Base-by-base conservation (phyloP, 2,113 vertebrate genomes). In the Trogon melanurus region DNA sequence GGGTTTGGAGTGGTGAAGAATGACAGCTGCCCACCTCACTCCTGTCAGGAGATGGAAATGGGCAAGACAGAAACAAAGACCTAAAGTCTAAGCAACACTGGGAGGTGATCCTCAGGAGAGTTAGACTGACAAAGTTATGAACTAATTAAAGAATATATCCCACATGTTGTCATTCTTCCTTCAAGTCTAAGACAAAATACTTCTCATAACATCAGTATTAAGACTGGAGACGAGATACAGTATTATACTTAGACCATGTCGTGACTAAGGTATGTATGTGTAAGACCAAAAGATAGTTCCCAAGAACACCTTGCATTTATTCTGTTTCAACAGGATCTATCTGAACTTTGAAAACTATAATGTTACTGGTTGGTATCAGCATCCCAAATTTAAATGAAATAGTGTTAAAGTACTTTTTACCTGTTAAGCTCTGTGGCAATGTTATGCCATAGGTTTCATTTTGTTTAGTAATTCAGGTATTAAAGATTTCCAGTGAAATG, bases 101-200 rank as follows among this genome's bases (percentile, higher is more conserved):
- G 32, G 73, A 71, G 44, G 16, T 41, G 48, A 48, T 69, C 20
- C 48, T 62, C 1, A 1, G 34, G 57, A 53, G n/a, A 87, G 29
- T 41, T 45, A 72, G 48, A 53, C 16, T 88, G 91, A 84, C 64
- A 88, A 95, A 93, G 90, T 82, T 72, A 82, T 72, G 70, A 94
- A 74, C 92, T 88, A 85, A 96, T 93, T 96, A 94, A 91, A 75
- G 65, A 95, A 75, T 29, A 71, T 82, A 45, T 56, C 36, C 32
- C 81, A 72, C 48, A 60, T 4, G 0, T 66, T 69, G 58, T 89
- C 85, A 69, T 53, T 89, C 48, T 62, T 83, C 48, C 57, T 84
- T 44, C 27, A 88, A 62, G 76, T 22, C 34, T 81, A 84, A 61
- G 47, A 79, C 57, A 87, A 91, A 93, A 79, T 71, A 45, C 7